A percentile compares a stretch with the other conserved stretches of the same genome.
Conservation (phyloP, 2,113 vertebrate species). For the Halichoerus grypus region DNA sequence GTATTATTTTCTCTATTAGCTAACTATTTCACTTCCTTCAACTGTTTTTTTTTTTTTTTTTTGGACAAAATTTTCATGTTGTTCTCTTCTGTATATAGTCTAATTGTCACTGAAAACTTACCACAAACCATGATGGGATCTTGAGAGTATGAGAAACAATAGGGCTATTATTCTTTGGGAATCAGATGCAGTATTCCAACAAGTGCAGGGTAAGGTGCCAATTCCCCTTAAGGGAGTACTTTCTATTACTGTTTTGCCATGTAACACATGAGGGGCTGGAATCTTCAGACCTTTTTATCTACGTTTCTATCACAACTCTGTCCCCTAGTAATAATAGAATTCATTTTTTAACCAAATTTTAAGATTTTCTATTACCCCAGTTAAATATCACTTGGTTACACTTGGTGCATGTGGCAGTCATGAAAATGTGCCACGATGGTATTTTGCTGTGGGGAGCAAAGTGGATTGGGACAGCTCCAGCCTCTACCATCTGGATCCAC, state of each 20-base stretch:
- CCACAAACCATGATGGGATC: not conserved
- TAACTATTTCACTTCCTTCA: not conserved
- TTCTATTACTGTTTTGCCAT: not conserved
- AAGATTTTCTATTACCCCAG: not conserved
- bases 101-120: not conserved
- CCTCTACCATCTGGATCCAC: not conserved
- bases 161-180: not conserved
- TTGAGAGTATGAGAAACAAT: not conserved
- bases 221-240: not conserved
- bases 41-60: not conserved
- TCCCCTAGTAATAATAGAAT: not conserved
- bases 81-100: not conserved
- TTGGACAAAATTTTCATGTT: not conserved
- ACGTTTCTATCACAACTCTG: not conserved
- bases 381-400: not conserved
- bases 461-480: not conserved
- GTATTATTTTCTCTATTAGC: not conserved
- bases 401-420: not conserved
- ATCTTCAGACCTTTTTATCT: not conserved
- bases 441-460: not conserved
- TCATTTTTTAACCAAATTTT: not conserved
- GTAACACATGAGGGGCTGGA: not conserved
- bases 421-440: not conserved
- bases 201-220: not conserved
- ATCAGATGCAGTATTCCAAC: not conserved